Evolutionary conservation across 2,888 invertebrate species (phyloP).

Genomic region (Drosophila subsilvestris): DNA sequence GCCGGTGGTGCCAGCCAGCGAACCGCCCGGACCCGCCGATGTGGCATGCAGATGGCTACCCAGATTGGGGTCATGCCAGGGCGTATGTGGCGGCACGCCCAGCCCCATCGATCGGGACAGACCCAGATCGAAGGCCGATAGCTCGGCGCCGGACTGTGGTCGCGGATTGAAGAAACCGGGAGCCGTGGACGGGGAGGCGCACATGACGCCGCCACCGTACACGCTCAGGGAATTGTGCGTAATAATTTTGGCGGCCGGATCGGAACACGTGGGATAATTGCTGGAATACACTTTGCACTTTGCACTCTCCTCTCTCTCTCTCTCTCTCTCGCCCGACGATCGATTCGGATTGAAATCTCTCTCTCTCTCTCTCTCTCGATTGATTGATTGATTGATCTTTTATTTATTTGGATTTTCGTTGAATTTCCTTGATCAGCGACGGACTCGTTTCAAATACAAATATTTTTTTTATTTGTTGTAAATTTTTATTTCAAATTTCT

Average conservation of each 20-base stretch:
- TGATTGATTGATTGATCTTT: slow-evolving; percentile 6
- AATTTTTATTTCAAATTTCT: slow-evolving; percentile 29
- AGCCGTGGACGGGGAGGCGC: slow-evolving; percentile 85
- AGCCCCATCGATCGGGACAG: slow-evolving; percentile 86
- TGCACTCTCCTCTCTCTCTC: slow-evolving; percentile 42
- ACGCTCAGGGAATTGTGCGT: slow-evolving; percentile 85
- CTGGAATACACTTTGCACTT: slow-evolving; percentile 81
- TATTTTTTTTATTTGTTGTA: slow-evolving; percentile 15
- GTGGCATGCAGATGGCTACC: slow-evolving; percentile 84
- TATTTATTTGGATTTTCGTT: slow-evolving; percentile 6
- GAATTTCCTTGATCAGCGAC: too few species aligned
- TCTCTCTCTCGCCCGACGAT: slow-evolving; percentile 23
- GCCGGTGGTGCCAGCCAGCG: slow-evolving; percentile 65
- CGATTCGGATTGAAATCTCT: slow-evolving; percentile 10
- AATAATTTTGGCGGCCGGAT: slow-evolving; percentile 85
- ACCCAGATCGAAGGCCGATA: slow-evolving; percentile 84
- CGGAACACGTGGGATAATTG: slow-evolving; percentile 78
- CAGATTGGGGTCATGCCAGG: slow-evolving; percentile 86
- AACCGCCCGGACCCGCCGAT: slow-evolving; percentile 79
- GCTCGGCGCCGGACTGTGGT: slow-evolving; percentile 83
- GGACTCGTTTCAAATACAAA: background rate
- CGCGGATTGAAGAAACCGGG: slow-evolving; percentile 84
- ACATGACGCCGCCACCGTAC: slow-evolving; percentile 85
- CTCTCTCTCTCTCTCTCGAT: too few species aligned
- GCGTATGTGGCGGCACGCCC: slow-evolving; percentile 86